Base-by-base conservation (phyloP, 2,797 vertebrate genomes). In the Chelon auratus region DNA sequence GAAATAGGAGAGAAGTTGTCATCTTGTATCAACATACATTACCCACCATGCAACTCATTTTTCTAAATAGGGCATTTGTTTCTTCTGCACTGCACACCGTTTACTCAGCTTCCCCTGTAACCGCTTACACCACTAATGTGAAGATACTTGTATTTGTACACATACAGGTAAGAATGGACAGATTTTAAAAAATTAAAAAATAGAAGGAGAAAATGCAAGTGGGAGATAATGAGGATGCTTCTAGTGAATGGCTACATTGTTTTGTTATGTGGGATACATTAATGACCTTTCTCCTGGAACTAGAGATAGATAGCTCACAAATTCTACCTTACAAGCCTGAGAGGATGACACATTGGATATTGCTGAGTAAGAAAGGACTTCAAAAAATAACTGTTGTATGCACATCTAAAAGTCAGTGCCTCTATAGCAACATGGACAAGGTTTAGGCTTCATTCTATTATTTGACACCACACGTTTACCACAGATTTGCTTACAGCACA, bases 201-300 rank as follows among this genome's bases (percentile, higher is more conserved):
- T 17, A 8, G 17, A 5, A 33, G 53, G 52, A 53, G 45, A 18
- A 47, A 3, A 37, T 39, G 51, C 2, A 15, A 33, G 65, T 40
- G 36, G 39, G 26, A 63, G 51, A 42, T 56, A 66, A 62, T 45
- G 53, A 54, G 40, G 26, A 70, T 24, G 39, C 54, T 70, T 24
- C 74, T 33, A 66, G 66, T 58, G 48, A 60, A 36, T 42, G 65
- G 37, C 20, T 33, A 12, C 18, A 55, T 37, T 55, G 26, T 51
- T 45, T 56, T 65, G 48, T 58, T 53, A 52, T 13, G 15, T 37
- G 43, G 45, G 52, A 13, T 59, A 53, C 11, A 4, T 45, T 57
- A 61, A 17, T 77, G 57, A 77, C 40, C 30, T 22, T 33, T 22
- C 62, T 24, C 15, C 40, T 30, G 6, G 30, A 30, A 30, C 30